Evolutionary conservation across 2,888 invertebrate genomes (phyloP), one percentile per base, ranked within the genome.

Genomic region (Polydrusus pterygomalis): DNA sequence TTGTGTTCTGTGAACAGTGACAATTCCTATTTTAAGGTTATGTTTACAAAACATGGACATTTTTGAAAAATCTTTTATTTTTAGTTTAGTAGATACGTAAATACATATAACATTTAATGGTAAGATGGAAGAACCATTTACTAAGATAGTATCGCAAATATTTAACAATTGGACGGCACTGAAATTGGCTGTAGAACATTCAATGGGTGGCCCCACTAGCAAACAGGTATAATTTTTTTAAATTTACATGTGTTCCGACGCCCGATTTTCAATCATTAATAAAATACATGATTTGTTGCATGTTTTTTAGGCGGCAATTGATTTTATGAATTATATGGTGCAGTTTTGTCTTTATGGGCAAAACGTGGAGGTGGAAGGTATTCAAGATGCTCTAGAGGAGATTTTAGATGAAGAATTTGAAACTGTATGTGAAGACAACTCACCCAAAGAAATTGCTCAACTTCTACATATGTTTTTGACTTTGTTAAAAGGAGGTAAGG

Each of bases 331-430:
- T 56, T 92, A 93, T 81, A 89, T 92, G 73, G 90, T 91, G 30
- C 88, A 91, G 77, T 92, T 90, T 82, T 93, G 93, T 82, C 89
- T 91, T 17, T 79, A 80, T 74, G 91, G 92, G 82, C 84, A 87
- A 20, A 89, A 91, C 77, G 88, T 91, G 5, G 90, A 92, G 43
- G 85, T 87, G 62, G 89, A 91, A 69, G 91, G 92, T 78, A 88
- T 93, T 5, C 89, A 90, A 51, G 92, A 93, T 81, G 89, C 91
- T 0, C 83, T 94, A 25, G 93, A 93, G 82, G 93, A 93, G 80
- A 87, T 93, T 34, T 91, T 94, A 91, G 93, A 94, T 85, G 91
- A 93, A 82, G 92, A 93, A 82, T 93, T 94, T 86, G 90, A 93
- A 75, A 93, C 93, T 34, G 88, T 92, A 6, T 93, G 93, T 83